Conservation (phyloP, 2,113 vertebrate genomes). For the Colius striatus region DNA sequence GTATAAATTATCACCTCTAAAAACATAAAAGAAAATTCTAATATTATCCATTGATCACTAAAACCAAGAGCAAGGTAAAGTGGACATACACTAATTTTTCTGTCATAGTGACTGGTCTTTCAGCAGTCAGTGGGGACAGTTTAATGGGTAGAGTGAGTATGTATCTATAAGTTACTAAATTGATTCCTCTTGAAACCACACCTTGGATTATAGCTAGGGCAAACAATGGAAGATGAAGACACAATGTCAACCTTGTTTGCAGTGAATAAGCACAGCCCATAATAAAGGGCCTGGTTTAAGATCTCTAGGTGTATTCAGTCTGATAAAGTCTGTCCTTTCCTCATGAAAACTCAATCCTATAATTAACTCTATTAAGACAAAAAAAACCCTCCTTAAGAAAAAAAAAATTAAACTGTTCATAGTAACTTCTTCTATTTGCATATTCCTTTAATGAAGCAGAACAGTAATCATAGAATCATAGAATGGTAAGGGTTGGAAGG, state of each 20-base stretch:
- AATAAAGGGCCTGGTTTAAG: background rate
- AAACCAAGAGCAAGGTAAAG: background rate
- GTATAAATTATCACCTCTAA: background rate
- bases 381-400: background rate
- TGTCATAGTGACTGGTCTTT: background rate
- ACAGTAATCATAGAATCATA: background rate
- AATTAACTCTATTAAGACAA: background rate
- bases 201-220: conserved; percentile 6
- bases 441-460: background rate
- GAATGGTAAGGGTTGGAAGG: too few species aligned
- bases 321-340: background rate
- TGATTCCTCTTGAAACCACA: conserved; percentile 52
- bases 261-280: background rate
- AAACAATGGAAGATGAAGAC: conserved; percentile 51
- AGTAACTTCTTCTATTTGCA: background rate
- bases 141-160: background rate
- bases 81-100: background rate
- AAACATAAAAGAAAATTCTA: conserved; percentile 1
- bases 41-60: conserved; percentile 20
- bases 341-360: background rate
- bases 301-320: background rate
- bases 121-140: background rate
- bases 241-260: background rate
- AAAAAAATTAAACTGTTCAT: background rate
- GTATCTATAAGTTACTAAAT: background rate